Base-by-base conservation (phyloP, 2,113 vertebrate genomes). In the Apaloderma vittatum region DNA sequence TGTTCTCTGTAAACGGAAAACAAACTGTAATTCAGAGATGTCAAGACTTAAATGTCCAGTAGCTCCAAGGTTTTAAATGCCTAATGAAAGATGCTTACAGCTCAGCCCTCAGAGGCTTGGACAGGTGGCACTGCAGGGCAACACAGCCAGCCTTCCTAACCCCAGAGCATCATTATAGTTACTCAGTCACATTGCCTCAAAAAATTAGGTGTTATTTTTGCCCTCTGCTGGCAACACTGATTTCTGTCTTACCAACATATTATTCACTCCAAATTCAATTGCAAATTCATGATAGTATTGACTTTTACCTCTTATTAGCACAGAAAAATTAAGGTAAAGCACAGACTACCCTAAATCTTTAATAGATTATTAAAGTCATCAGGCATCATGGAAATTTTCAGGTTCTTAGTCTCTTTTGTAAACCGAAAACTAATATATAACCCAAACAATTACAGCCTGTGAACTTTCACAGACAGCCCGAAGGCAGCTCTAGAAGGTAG, bases 381-480 rank as follows among this genome's bases (percentile, higher is more conserved):
- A 85, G 61, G 70, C 62, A 3, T 79, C 40, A 52, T 29, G n/a
- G 45, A 91, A 87, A 61, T 82, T 89, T 75, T 94, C 66, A 40
- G 29, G 75, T 68, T 75, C 29, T 73, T 92, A 95, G 29, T 73
- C 63, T 76, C 24, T 26, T 82, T 66, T 67, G 58, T 78, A 90
- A 93, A 70, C 51, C 26, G 24, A 66, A 70, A 63, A 65, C 30
- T 86, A 90, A 89, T 74, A 46, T 54, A 46, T 79, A 73, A 94
- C 84, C 94, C 62, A 85, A 78, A 85, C 62, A 91, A 88, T 91
- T 90, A 91, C 4, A 58, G 40, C 11, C 62, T 36, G 26, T 92
- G 90, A 94, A 87, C 78, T 92, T 89, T 29, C 80, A 71, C 84
- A 84, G 54, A 36, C 57, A 71, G 46, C 62, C 90, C 87, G 45